These are phyloP conservation scores for Ditylenchus dipsaci DNA, from an alignment of 1,140 invertebrate species.

Conservation along the genomic window DNA sequence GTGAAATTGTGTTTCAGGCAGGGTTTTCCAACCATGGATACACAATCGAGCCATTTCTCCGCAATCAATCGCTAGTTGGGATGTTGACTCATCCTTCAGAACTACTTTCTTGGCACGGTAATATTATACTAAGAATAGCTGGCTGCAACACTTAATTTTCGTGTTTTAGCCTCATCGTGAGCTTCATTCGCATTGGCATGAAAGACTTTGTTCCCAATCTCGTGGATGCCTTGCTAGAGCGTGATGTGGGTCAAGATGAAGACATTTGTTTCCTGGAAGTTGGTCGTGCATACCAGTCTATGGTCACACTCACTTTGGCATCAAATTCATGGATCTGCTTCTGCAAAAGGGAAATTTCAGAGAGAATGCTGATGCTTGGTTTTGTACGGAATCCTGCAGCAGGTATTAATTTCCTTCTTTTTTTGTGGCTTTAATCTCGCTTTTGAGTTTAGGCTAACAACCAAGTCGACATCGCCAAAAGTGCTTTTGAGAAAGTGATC, in stretches of 20 bases:
- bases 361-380: conserved; percentile 32
- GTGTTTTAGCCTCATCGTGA: conserved; percentile 19
- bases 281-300: conserved; percentile 29
- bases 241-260: conserved; percentile 24
- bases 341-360: conserved; percentile 16
- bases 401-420: conserved; percentile 22
- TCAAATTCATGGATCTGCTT: conserved; percentile 23
- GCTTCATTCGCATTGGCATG: conserved; percentile 24
- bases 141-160: too few relatives aligned
- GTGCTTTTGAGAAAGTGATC: conserved; percentile 39
- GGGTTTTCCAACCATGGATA: conserved; percentile 33
- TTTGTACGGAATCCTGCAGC: conserved; percentile 37
- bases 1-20: too few relatives aligned
- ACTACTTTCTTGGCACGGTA: conserved; percentile 36
- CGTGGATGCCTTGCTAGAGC: conserved; percentile 32
- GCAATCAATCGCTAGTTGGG: conserved; percentile 8
- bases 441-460: conserved; percentile 16
- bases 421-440: background rate
- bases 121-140: too few relatives aligned
- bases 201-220: conserved; percentile 32
- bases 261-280: conserved; percentile 42
- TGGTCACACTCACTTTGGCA: conserved; percentile 10
- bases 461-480: conserved; percentile 36
- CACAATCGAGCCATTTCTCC: conserved; percentile 40
- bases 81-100: conserved; percentile 16